These are phyloP conservation scores for Philopedon plagiatum DNA, from an alignment of 2,888 invertebrate genomes.

Conservation along the genomic window DNA sequence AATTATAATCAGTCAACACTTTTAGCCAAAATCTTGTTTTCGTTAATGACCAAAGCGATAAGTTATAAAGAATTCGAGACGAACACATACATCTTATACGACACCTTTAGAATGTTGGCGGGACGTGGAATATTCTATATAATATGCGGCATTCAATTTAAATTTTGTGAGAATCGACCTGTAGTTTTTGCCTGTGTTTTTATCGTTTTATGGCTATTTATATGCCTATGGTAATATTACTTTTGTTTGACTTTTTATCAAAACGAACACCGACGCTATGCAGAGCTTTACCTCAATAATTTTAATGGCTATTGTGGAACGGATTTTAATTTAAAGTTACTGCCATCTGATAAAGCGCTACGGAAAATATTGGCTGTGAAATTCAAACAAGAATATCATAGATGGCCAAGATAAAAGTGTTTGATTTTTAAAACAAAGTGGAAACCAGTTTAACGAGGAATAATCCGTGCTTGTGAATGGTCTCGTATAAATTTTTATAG, in stretches of 20 bases:
- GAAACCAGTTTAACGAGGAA: conserved; percentile 12
- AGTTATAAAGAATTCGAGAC: conserved; percentile 62
- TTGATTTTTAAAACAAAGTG: conserved; percentile 28
- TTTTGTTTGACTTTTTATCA: conserved; percentile 61
- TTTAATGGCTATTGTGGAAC: conserved; percentile 59
- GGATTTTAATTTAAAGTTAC: conserved; percentile 54
- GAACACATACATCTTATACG: conserved; percentile 64
- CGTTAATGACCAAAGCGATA: conserved; percentile 64
- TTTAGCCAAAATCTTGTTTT: conserved; percentile 60
- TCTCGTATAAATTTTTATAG: neutral
- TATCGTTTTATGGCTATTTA: conserved; percentile 65
- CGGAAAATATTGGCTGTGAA: conserved; percentile 49
- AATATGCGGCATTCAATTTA: conserved; percentile 67
- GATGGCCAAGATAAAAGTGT: conserved; percentile 30
- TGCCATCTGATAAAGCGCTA: conserved; percentile 53
- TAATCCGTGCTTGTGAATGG: conserved; percentile 8
- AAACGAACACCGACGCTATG: conserved; percentile 58
- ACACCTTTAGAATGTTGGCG: conserved; percentile 63
- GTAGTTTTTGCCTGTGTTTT: conserved; percentile 60
- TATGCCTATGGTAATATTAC: conserved; percentile 65
- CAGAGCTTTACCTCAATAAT: conserved; percentile 59
- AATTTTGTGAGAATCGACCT: conserved; percentile 64
- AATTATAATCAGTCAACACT: neutral
- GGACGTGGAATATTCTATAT: conserved; percentile 65
- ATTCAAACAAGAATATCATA: conserved; percentile 45